Evolutionary conservation across 2,113 vertebrate genomes (phyloP).

Genomic region (Chauna torquata): DNA sequence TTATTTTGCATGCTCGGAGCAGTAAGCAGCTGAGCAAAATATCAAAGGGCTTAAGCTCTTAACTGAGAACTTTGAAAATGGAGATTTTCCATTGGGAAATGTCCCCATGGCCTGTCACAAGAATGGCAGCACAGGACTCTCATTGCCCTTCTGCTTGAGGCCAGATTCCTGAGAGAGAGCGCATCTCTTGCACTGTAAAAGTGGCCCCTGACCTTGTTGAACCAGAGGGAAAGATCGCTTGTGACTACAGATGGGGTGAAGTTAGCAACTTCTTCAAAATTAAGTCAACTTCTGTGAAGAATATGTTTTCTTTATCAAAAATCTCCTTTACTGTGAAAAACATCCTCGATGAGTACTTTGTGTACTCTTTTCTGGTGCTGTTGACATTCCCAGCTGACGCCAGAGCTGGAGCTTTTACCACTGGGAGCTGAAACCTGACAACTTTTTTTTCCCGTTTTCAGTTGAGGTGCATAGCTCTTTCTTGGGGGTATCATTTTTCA

Average conservation of each 20-base stretch:
- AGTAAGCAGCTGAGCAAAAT: background rate
- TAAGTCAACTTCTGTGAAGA: background rate
- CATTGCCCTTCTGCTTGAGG: background rate
- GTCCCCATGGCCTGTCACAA: background rate
- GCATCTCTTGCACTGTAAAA: rapidly evolving
- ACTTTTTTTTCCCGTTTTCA: no score
- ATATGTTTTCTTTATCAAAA: background rate
- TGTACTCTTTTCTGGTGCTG: no score
- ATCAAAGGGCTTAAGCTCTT: background rate
- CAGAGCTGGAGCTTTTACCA: rapidly evolving
- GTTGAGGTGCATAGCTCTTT: no score
- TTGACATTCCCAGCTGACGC: background rate
- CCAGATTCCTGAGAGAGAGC: rapidly evolving
- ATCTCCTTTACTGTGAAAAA: background rate
- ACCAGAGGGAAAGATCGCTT: rapidly evolving
- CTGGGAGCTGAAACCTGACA: background rate
- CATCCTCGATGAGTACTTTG: background rate
- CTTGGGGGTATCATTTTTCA: no score
- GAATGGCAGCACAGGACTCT: rapidly evolving
- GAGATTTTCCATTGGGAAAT: background rate
- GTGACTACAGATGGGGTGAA: no score
- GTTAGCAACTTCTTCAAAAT: background rate
- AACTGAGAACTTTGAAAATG: no score
- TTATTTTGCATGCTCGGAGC: background rate
- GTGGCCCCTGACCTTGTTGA: background rate